Conservation (phyloP, 2,888 invertebrate genomes). For the Zeuzera pyrina region DNA sequence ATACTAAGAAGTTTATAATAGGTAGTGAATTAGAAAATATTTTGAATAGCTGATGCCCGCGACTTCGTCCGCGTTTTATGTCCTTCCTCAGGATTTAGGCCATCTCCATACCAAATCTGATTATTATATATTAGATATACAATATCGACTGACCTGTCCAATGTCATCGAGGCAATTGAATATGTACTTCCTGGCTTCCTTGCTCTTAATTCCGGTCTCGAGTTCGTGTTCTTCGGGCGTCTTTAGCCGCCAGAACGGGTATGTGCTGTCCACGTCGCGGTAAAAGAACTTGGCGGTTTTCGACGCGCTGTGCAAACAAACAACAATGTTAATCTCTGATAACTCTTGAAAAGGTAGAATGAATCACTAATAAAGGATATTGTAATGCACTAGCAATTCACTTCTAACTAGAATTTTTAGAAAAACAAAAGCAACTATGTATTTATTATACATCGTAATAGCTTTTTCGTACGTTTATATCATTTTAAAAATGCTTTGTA, state of each 20-base stretch:
- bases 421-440: background rate
- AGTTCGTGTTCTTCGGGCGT: constrained; percentile 98
- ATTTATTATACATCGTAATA: background rate
- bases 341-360: background rate
- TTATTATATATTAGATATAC: too few species aligned
- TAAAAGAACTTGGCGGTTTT: constrained; percentile 99
- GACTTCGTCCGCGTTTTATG: too few species aligned
- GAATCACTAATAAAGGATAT: too few species aligned
- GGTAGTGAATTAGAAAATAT: too few species aligned
- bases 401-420: background rate
- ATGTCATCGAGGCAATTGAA: constrained; percentile 99
- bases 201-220: constrained; percentile 98
- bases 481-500: too few species aligned
- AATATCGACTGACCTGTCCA: constrained; percentile 79
- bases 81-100: too few species aligned
- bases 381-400: background rate
- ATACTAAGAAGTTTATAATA: too few species aligned
- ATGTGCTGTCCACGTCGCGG: constrained; percentile 93
- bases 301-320: constrained; percentile 92
- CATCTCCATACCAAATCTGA: too few species aligned
- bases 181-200: constrained; percentile 99
- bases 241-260: constrained; percentile 90
- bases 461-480: too few species aligned
- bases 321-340: background rate
- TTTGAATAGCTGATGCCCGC: too few species aligned